Percentiles rank a stretch among this genome's conserved stretches.
Evolutionary conservation across 1,140 invertebrate genomes (phyloP).

Genomic region (Stegodyphus dumicola): DNA sequence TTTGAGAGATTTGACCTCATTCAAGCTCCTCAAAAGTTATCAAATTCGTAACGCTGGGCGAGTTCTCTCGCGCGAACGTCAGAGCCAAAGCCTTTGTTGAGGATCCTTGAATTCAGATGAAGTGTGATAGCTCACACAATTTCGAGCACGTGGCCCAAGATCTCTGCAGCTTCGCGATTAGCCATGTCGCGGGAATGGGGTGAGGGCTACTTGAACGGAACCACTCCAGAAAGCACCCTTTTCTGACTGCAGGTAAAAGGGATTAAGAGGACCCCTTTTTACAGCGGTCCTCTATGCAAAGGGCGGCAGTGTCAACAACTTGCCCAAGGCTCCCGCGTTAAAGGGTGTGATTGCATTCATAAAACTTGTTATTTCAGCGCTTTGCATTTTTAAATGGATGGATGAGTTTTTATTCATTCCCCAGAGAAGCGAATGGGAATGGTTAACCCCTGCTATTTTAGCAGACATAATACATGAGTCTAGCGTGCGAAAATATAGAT

Average conservation of each 20-base stretch:
- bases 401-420: not conserved
- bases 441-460: too few relatives aligned
- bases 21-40: too few relatives aligned
- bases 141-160: constrained; percentile 2
- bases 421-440: too few relatives aligned
- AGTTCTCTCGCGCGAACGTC: too few relatives aligned
- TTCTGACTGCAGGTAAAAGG: constrained; percentile 1
- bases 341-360: constrained; percentile 4
- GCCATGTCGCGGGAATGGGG: not conserved
- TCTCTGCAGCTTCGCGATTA: constrained; percentile 25
- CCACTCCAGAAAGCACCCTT: constrained; percentile 1
- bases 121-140: not conserved
- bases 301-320: constrained; percentile 42
- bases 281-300: not conserved
- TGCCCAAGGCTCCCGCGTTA: not conserved
- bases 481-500: too few relatives aligned
- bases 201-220: not conserved
- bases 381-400: constrained; percentile 28
- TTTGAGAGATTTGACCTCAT: too few relatives aligned
- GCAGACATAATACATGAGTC: too few relatives aligned
- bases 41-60: too few relatives aligned
- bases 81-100: not conserved
- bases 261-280: constrained; percentile 3
- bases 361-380: constrained; percentile 48
- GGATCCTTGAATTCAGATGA: constrained; percentile 38